Conservation (phyloP, 1,140 invertebrate species). For the Pectinophora gossypiella region DNA sequence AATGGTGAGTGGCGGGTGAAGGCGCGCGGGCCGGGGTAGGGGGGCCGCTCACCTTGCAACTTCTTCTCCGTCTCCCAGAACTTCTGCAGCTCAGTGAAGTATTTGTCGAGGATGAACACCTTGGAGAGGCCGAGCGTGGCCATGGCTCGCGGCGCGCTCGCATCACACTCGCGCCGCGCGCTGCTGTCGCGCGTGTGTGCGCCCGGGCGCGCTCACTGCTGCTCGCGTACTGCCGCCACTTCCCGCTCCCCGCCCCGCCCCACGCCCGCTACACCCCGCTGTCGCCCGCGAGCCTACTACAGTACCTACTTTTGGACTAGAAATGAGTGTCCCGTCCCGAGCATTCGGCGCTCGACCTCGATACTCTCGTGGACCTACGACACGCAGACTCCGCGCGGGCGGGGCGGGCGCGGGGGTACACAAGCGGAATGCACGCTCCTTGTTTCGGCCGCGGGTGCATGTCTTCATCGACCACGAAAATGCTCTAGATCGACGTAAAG, state of each 20-base stretch:
- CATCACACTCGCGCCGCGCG: conserved; percentile 63
- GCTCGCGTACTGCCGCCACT: conserved; percentile 31
- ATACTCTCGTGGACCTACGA: conserved; percentile 2
- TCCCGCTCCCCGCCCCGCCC: conserved; percentile 11
- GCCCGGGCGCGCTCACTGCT: conserved; percentile 44
- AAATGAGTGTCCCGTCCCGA: conserved; percentile 10
- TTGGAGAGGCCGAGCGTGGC: conserved; percentile 95
- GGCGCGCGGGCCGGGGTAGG: conserved; percentile 5
- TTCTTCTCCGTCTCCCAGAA: conserved; percentile 98
- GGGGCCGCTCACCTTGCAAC: conserved; percentile 86
- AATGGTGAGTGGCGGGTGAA: conserved; percentile 13
- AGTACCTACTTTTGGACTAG: conserved; percentile 29
- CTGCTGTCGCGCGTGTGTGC: conserved; percentile 40
- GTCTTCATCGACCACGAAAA: too few species aligned
- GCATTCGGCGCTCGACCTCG: conserved; percentile 17
- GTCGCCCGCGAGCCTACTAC: conserved; percentile 11
- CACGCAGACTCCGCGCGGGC: background rate
- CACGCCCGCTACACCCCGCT: conserved; percentile 9
- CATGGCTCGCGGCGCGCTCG: conserved; percentile 77
- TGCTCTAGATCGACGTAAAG: too few species aligned
- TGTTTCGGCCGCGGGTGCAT: too few species aligned
- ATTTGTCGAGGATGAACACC: conserved; percentile 98
- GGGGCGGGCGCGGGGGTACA: conserved; percentile 21
- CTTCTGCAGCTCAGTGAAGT: conserved; percentile 96
- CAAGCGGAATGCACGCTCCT: too few species aligned